Evolutionary conservation across 2,797 vertebrate genomes (phyloP), one percentile per base, ranked within the genome.

Genomic region (Pangasius sanitwongsei): DNA sequence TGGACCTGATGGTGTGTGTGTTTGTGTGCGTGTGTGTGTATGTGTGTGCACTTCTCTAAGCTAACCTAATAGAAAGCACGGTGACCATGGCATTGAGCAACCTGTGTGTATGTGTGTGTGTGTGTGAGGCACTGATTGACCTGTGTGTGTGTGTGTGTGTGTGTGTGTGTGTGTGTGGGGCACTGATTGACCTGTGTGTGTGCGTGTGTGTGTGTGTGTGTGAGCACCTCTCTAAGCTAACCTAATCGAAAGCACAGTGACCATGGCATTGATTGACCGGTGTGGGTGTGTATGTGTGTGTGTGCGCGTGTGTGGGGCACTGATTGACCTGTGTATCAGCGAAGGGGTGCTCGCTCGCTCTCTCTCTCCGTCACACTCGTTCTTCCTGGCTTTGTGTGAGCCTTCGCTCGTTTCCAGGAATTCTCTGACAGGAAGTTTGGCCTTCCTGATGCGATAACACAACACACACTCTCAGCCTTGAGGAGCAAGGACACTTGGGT

Each of bases 321-420:
- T 37, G 18, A 86, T 75, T 59, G 50, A 59, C 50, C 48, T 23
- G n/a, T 34, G 69, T 72, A 81, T 81, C 53, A 81, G 78, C 3
- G 0, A 59, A 81, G 31, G 18, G 28, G n/a, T 55, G n/a, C 67
- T 86, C 84, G 25, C n/a, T 88, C 90, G 75, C 87, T 88, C 90
- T 87, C 61, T 48, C 91, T 87, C 87, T 93, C 91, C 83, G 61
- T 96, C 94, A 95, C 94, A 94, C 91, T 90, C 85, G 59, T 86
- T 87, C 94, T 96, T 96, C 96, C 96, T 93, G 93, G 93, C 94
- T 96, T 96, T 96, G 95, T 96, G 93, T 92, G 57, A 91, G 90
- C 90, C 90, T 75, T 92, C 92, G 90, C 91, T 92, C 91, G 87
- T 93, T 96, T 96, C 96, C 96, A 94, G 95, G 95, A 96, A 97